Percentiles rank a stretch among this genome's conserved stretches.
Conservation (phyloP, 2,888 invertebrate genomes). For the Iselma pallidipennis region DNA sequence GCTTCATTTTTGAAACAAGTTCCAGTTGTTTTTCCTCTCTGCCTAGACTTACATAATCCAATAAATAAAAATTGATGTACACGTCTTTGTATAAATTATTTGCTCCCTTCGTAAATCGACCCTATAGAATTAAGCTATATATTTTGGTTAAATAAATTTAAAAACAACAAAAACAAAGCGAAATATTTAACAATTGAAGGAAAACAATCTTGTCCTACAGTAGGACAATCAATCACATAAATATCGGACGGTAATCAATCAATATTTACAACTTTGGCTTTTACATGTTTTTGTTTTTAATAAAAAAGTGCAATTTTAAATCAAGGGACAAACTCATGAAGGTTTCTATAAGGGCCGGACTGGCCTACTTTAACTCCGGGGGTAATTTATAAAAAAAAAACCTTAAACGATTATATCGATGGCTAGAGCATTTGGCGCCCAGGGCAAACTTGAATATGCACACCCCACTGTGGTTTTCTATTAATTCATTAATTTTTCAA, state of each 20-base stretch:
- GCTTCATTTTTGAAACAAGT: neutral
- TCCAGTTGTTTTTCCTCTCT: neutral
- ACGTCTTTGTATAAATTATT: neutral
- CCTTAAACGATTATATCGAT: constrained; percentile 12
- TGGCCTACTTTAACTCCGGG: too few relatives aligned
- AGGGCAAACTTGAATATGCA: too few relatives aligned
- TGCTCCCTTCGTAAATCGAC: constrained; percentile 10
- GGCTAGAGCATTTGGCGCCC: too few relatives aligned
- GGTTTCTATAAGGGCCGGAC: too few relatives aligned
- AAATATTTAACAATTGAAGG: neutral
- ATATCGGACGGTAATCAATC: constrained; percentile 24
- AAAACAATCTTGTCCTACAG: neutral
- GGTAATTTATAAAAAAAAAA: constrained; percentile 18
- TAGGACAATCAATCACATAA: too few relatives aligned
- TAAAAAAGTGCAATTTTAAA: constrained; percentile 9
- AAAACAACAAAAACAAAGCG: constrained; percentile 5
- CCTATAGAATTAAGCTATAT: neutral
- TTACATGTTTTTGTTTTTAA: neutral
- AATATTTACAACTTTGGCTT: constrained; percentile 15
- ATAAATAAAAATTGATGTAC: too few relatives aligned
- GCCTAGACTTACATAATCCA: too few relatives aligned
- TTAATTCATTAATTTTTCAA: too few relatives aligned
- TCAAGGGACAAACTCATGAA: constrained; percentile 20
- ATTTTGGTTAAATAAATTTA: neutral
- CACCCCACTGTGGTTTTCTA: too few relatives aligned